Percentiles rank a stretch among this genome's conserved stretches.
Evolutionary conservation across 2,888 invertebrate species (phyloP).

Genomic region (Lycocerus yunnanus): DNA sequence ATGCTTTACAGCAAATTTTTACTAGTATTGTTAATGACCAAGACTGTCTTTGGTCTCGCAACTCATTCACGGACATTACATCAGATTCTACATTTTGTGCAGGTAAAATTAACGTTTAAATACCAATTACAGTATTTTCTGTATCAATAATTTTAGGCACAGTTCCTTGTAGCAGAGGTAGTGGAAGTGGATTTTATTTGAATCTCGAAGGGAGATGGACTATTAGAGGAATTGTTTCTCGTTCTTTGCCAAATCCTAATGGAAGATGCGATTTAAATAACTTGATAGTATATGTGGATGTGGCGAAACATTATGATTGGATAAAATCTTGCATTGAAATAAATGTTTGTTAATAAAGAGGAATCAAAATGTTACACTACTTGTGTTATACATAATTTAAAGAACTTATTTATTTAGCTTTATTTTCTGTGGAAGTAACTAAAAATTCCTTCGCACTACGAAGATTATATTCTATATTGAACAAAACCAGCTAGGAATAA

Average conservation of each 20-base stretch:
- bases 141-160: constrained; percentile 52
- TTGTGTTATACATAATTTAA: too few relatives aligned
- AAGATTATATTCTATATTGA: too few relatives aligned
- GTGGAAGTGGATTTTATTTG: constrained; percentile 63
- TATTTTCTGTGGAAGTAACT: too few relatives aligned
- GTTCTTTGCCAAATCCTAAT: constrained; percentile 52
- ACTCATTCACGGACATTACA: constrained; percentile 45
- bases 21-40: constrained; percentile 61
- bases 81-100: constrained; percentile 66
- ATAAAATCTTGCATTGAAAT: constrained; percentile 41
- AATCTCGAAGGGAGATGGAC: constrained; percentile 56
- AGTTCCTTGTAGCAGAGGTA: constrained; percentile 63
- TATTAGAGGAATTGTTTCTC: constrained; percentile 58
- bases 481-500: too few relatives aligned
- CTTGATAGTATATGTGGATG: constrained; percentile 43
- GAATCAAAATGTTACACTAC: too few relatives aligned
- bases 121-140: not conserved
- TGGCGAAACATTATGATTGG: constrained; percentile 63
- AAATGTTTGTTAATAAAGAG: not conserved
- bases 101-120: constrained; percentile 52
- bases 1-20: constrained; percentile 58
- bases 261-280: constrained; percentile 63
- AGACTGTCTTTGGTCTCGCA: constrained; percentile 59
- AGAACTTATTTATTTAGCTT: too few relatives aligned
- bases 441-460: too few relatives aligned